Evolutionary conservation across 2,888 invertebrate genomes (phyloP).

Genomic region (Eupithecia dodoneata): DNA sequence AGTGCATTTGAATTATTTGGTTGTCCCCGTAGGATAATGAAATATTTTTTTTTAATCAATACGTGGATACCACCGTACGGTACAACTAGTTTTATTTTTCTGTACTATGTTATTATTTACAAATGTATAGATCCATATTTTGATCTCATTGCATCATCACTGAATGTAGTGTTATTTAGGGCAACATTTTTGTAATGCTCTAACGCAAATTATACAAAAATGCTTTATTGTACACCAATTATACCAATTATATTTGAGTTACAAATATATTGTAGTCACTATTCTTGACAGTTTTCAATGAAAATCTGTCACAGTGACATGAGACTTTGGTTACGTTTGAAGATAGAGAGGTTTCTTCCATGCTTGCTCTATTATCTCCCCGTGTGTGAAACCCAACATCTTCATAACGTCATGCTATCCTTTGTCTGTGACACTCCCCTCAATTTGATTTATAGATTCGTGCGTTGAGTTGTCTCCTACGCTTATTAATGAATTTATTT

Average conservation of each 20-base stretch:
- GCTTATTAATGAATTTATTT: slow-evolving; percentile 84
- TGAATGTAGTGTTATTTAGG: neutral
- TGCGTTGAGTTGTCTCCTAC: slow-evolving; percentile 77
- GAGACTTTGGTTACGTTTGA: neutral
- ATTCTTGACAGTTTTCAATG: neutral
- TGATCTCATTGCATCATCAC: neutral
- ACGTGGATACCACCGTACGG: too few relatives aligned
- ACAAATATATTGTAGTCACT: neutral
- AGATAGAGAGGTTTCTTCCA: neutral
- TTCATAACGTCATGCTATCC: slow-evolving; percentile 61
- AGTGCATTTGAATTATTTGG: too few relatives aligned
- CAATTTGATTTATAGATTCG: slow-evolving; percentile 83
- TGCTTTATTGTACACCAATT: too few relatives aligned
- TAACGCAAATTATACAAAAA: too few relatives aligned
- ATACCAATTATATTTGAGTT: too few relatives aligned
- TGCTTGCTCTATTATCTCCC: slow-evolving; percentile 41
- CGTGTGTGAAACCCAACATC: slow-evolving; percentile 51
- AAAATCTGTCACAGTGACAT: neutral
- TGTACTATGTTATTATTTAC: too few relatives aligned
- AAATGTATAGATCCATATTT: too few relatives aligned
- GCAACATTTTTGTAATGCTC: neutral
- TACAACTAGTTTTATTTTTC: too few relatives aligned
- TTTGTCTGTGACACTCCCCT: slow-evolving; percentile 82
- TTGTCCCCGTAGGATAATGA: too few relatives aligned
- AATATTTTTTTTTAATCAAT: too few relatives aligned